These are phyloP conservation scores for Mastomys natalensis DNA, from an alignment of 2,113 vertebrate genomes.

Conservation along the genomic window DNA sequence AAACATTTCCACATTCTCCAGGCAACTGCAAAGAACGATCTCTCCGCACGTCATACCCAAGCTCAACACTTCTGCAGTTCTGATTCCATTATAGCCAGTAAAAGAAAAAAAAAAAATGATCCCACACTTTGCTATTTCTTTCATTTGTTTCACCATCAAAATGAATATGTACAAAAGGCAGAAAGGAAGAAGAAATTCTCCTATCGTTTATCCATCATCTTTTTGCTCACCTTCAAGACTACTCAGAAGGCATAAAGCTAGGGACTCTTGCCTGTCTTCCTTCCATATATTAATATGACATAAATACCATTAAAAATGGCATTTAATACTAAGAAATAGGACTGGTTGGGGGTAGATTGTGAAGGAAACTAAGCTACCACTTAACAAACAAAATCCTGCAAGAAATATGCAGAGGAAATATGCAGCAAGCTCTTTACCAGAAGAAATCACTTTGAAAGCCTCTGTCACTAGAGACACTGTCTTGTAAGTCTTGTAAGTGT, in stretches of 20 bases:
- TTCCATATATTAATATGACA: not conserved
- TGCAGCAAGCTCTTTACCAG: not conserved
- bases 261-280: not conserved
- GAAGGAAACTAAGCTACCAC: not conserved
- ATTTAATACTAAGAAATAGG: slow-evolving; percentile 28
- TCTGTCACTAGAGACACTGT: slow-evolving; percentile 25
- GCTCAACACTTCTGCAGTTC: slow-evolving; percentile 35
- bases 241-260: not conserved
- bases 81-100: slow-evolving; percentile 23
- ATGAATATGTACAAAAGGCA: slow-evolving; percentile 32
- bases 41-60: not conserved
- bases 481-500: not conserved
- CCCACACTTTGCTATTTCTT: not conserved
- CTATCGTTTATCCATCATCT: not conserved
- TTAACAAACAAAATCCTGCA: not conserved
- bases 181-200: slow-evolving; percentile 22
- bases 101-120: not conserved
- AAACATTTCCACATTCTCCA: slow-evolving; percentile 64
- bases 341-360: not conserved
- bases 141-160: slow-evolving; percentile 56
- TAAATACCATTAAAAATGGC: not conserved
- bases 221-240: not conserved
- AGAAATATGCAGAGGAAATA: slow-evolving; percentile 32
- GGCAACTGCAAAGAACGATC: slow-evolving; percentile 30
- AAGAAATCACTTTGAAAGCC: not conserved